phyloP scores from a whole-genome alignment of 2,113 vertebrate genomes.

The Ailurus styani region DNA sequence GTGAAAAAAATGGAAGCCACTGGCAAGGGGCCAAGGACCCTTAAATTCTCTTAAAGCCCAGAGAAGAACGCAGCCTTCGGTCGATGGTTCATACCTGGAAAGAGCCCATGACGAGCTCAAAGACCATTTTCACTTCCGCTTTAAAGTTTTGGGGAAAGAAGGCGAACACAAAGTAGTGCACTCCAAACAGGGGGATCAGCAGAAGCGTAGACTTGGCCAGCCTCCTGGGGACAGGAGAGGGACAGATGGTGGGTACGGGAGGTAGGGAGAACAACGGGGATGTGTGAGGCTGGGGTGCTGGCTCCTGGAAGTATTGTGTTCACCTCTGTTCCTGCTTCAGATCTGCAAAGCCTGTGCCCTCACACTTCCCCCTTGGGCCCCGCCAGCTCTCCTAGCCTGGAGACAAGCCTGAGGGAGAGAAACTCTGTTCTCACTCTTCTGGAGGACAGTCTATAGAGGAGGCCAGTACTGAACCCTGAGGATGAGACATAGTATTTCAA shows the following conservation, averaged over 20 bases:
- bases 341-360: not conserved
- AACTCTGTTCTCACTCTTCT: not conserved
- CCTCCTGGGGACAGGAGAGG: conserved; percentile 83
- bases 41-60: not conserved
- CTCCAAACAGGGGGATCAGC: conserved; percentile 96
- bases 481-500: not conserved
- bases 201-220: conserved; percentile 97
- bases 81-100: conserved; percentile 88
- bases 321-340: fast-evolving
- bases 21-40: not conserved
- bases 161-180: conserved; percentile 95
- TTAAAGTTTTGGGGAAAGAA: conserved; percentile 94
- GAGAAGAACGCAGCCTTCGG: not conserved
- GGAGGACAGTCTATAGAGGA: not conserved
- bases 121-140: conserved; percentile 86
- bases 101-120: conserved; percentile 93
- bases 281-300: not conserved
- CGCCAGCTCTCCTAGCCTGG: not conserved
- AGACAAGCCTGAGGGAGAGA: not conserved
- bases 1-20: not conserved
- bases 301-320: fast-evolving
- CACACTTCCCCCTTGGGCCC: too few species aligned
- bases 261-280: not conserved
- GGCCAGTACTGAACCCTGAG: not conserved
- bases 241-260: not conserved